These are phyloP conservation scores for Thomomys bottae DNA, from an alignment of 2,113 vertebrate genomes.

Conservation along the genomic window DNA sequence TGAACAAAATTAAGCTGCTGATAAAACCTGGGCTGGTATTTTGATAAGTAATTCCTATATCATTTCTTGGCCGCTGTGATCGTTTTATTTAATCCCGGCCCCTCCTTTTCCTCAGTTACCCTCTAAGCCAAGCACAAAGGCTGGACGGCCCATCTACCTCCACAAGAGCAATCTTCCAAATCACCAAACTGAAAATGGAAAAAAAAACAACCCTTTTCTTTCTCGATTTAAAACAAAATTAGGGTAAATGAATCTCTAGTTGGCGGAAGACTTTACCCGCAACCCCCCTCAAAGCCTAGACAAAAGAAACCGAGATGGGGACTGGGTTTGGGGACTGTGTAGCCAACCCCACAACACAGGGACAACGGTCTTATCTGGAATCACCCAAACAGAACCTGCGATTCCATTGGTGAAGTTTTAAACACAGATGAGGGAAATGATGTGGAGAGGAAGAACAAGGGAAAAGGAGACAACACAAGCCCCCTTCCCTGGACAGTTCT, in stretches of 20 bases:
- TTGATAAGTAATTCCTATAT: constrained; percentile 99
- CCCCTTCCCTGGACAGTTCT: constrained; percentile 69
- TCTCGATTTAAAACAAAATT: constrained; percentile 81
- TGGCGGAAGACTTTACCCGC: constrained; percentile 45
- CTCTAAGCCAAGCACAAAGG: constrained; percentile 98
- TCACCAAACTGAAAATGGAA: constrained; percentile 87
- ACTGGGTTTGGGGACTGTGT: constrained; percentile 37
- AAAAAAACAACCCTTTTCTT: constrained; percentile 81
- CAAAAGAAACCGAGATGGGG: constrained; percentile 80
- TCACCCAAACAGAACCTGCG: constrained; percentile 74
- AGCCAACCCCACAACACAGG: constrained; percentile 67
- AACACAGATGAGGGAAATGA: neutral
- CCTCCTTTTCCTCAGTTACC: constrained; percentile 89
- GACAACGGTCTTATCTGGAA: constrained; percentile 74
- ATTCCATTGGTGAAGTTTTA: constrained; percentile 22
- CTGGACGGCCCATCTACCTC: constrained; percentile 90
- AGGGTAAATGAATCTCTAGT: constrained; percentile 87
- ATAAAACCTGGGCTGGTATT: constrained; percentile 99
- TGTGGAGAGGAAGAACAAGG: neutral
- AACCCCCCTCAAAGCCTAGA: constrained; percentile 76
- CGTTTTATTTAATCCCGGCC: constrained; percentile 99
- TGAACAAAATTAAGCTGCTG: constrained; percentile 99
- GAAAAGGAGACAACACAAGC: constrained; percentile 59
- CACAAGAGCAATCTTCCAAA: constrained; percentile 91
- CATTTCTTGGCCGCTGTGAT: constrained; percentile 99